Evolutionary conservation across 2,888 invertebrate species (phyloP), one percentile per base, ranked within the genome.

Genomic region (Melitaea athalia): DNA sequence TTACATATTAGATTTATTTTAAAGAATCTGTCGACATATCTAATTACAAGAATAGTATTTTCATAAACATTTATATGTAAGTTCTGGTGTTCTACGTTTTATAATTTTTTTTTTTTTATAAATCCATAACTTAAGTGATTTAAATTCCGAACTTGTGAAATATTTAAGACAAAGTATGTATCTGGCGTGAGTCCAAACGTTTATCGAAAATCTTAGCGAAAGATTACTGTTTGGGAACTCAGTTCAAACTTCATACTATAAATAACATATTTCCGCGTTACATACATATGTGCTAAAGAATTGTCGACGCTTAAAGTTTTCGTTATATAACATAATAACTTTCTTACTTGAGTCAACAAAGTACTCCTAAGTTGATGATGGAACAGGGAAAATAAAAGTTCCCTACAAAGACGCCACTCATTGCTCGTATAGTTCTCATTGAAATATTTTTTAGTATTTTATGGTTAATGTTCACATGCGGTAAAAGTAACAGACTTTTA

Each of bases 241-340:
- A 15, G 57, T 57, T 57, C 42, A 42, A 57, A 42, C 57, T 57
- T 15, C 42, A 24, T 6, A 33, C 53, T 38, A 45, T 55, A 47
- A 50, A 50, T 62, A 61, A 61, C 59, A 43, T 43, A 55, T 66
- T 61, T 66, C 61, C 66, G 47, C 47, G 38, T 66, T 47, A 53
- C 47, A 66, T 55, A 60, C 61, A 11, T 24, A 24, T 24, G 24
- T 10, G 42, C 42, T 57, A 52, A 52, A 65, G 43, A 65, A 63
- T 33, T 50, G 55, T 11, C 33, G 60, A 53, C 45, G 53, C 24
- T 63, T 63, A 59, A 63, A 63, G 59, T 64, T 60, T 60, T 68
- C 53, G 50, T 68, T 68, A 68, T 45, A 53, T 64, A 68, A 68
- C 63, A 52, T 64, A 62, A 67, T 63, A 63, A 67, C 63, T 64